Conservation (phyloP, 2,888 invertebrate genomes). For the Hirtodrosophila histrioides region DNA sequence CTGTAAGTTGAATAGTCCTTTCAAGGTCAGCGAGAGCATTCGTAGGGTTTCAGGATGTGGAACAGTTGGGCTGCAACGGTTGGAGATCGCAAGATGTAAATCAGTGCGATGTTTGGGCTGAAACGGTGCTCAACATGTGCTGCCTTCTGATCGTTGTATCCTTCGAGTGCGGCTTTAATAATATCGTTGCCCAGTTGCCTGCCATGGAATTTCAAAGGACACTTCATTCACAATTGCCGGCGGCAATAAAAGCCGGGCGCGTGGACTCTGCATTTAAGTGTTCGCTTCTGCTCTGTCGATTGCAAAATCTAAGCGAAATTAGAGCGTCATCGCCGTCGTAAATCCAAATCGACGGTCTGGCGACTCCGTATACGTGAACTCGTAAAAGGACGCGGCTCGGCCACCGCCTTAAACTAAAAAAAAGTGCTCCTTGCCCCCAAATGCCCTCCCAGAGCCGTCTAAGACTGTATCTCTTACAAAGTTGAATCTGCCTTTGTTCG, state of each 20-base stretch:
- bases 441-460: conserved; percentile 17
- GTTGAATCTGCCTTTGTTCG: conserved; percentile 59
- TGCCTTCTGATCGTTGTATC: conserved; percentile 15
- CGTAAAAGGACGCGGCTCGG: conserved; percentile 61
- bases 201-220: conserved; percentile 19
- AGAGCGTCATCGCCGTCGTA: conserved; percentile 65
- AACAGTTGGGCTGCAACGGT: conserved; percentile 11
- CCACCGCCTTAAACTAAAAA: conserved; percentile 41
- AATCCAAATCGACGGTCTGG: conserved; percentile 66
- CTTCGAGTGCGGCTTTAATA: conserved; percentile 12
- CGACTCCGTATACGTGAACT: conserved; percentile 63
- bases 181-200: neutral
- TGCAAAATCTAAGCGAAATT: conserved; percentile 76
- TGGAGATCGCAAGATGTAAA: conserved; percentile 48
- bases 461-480: conserved; percentile 60
- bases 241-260: conserved; percentile 53
- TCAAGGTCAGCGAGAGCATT: conserved; percentile 57
- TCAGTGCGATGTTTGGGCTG: conserved; percentile 56
- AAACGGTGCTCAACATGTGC: conserved; percentile 61
- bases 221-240: conserved; percentile 48
- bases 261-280: conserved; percentile 46
- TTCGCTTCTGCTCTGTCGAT: conserved; percentile 62
- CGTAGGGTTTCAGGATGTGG: conserved; percentile 11
- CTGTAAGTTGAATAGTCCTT: conserved; percentile 3
- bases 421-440: conserved; percentile 9